Percentiles rank a stretch among this genome's conserved stretches.
Conservation (phyloP, 1,140 invertebrate species). For the Nilaparvata lugens region DNA sequence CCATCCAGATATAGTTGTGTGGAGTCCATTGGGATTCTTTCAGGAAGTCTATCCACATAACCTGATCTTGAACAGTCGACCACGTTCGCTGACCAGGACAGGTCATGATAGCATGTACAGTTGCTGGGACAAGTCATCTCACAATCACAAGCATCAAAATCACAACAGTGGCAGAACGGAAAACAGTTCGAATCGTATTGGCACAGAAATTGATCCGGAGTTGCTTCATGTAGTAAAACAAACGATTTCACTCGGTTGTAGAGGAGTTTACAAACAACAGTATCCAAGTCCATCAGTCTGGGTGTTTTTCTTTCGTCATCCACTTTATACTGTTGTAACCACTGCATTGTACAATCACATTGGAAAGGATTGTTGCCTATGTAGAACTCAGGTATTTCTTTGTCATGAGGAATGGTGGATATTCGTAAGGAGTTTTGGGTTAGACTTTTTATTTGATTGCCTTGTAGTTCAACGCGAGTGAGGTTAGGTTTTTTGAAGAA, state of each 20-base stretch:
- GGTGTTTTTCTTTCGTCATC: conserved; percentile 74
- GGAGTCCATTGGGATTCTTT: conserved; percentile 85
- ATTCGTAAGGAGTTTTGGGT: conserved; percentile 79
- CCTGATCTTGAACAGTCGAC: conserved; percentile 75
- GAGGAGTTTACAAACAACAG: conserved; percentile 76
- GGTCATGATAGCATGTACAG: conserved; percentile 87
- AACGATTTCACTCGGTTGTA: conserved; percentile 72
- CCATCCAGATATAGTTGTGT: conserved; percentile 84
- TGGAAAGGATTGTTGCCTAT: conserved; percentile 83
- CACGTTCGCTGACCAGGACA: conserved; percentile 84
- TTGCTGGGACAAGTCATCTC: conserved; percentile 89
- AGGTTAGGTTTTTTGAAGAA: conserved; percentile 88
- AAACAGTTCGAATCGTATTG: conserved; percentile 86
- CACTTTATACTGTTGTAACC: conserved; percentile 73
- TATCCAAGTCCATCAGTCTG: conserved; percentile 75
- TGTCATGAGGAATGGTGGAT: conserved; percentile 63
- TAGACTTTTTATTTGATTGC: conserved; percentile 73
- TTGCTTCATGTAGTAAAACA: conserved; percentile 72
- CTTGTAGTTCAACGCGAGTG: conserved; percentile 73
- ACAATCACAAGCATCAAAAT: conserved; percentile 89
- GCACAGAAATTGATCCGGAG: conserved; percentile 81
- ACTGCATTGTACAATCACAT: conserved; percentile 80
- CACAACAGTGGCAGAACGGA: conserved; percentile 83
- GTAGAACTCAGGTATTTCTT: conserved; percentile 79
- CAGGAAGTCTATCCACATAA: conserved; percentile 61